Percentiles rank a stretch among this genome's conserved stretches.
These are phyloP conservation scores for Sibirionetta formosa DNA, from an alignment of 2,797 vertebrate species.

Conservation along the genomic window DNA sequence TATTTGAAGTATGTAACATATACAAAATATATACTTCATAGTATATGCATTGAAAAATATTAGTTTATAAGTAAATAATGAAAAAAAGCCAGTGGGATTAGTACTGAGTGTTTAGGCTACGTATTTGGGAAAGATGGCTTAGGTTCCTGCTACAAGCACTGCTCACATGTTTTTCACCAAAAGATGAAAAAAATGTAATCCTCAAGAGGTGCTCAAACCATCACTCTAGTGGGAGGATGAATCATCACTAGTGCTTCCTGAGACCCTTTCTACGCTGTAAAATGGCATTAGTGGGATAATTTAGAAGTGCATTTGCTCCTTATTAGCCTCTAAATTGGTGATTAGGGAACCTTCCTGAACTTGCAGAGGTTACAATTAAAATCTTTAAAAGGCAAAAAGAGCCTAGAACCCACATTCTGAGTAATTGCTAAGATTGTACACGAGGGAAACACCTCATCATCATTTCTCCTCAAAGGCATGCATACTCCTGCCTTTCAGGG, in stretches of 20 bases:
- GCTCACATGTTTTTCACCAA: neutral
- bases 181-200: neutral
- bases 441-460: neutral
- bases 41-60: neutral
- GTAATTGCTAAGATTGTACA: neutral
- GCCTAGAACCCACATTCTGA: neutral
- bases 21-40: neutral
- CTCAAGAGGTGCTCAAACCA: neutral
- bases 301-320: neutral
- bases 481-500: neutral
- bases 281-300: neutral
- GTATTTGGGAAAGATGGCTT: neutral
- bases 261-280: neutral
- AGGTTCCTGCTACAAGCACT: neutral
- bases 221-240: accelerated
- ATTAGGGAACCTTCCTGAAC: neutral
- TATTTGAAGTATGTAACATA: neutral
- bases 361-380: neutral
- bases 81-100: neutral
- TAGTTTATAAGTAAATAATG: neutral
- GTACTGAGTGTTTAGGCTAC: neutral
- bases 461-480: neutral
- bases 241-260: neutral
- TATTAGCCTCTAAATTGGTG: neutral
- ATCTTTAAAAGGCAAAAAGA: neutral